These are phyloP conservation scores for Pomatorhinus ruficollis DNA, from an alignment of 2,113 vertebrate species.

Conservation along the genomic window DNA sequence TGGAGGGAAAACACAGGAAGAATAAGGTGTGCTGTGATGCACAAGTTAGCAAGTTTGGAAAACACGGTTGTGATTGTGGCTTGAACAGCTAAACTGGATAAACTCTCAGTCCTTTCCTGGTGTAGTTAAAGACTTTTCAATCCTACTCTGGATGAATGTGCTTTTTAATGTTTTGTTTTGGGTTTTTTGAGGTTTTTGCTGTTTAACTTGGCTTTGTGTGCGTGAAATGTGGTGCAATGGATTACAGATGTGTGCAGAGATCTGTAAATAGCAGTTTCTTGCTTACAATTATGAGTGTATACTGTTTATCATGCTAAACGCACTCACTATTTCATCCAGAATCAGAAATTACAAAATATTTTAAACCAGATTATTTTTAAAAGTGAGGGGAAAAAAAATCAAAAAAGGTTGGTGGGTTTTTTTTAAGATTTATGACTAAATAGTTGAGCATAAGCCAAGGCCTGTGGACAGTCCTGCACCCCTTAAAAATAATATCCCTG, in stretches of 20 bases:
- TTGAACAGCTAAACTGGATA: not conserved
- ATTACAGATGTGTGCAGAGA: constrained; percentile 5
- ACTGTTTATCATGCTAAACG: constrained; percentile 1
- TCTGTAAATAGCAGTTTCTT: constrained; percentile 40
- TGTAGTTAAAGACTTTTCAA: not conserved
- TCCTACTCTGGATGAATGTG: not conserved
- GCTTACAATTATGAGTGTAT: not conserved
- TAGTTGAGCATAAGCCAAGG: not conserved
- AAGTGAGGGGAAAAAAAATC: not conserved
- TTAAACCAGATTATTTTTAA: not conserved
- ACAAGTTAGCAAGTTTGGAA: not conserved
- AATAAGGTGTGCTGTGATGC: not conserved
- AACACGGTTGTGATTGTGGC: not conserved
- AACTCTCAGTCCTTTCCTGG: not conserved
- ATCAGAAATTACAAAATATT: not conserved
- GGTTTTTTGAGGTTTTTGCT: not conserved
- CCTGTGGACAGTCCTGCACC: not conserved
- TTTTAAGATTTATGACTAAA: not conserved
- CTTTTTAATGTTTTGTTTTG: not conserved
- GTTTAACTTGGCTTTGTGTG: not conserved
- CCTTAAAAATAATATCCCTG: not conserved
- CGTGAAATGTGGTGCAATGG: not conserved
- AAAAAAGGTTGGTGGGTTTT: not conserved
- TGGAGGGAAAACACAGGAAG: not conserved
- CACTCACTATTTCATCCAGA: not conserved